Evolutionary conservation across 2,797 vertebrate genomes (phyloP), one percentile per base, ranked within the genome.

Genomic region (Tarsius wallacei): DNA sequence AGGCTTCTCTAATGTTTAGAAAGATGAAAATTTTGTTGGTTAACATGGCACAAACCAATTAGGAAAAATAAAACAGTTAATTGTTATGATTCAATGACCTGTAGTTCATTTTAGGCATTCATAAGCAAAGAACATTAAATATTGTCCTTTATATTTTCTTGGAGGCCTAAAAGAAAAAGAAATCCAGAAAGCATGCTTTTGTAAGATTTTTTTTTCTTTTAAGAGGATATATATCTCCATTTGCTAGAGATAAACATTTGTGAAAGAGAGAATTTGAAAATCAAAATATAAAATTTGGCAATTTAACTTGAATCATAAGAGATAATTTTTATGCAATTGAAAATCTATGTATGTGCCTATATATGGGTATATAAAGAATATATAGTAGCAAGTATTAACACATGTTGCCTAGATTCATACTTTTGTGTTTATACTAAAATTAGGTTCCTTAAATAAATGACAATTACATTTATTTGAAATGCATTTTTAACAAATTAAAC

Each of bases 1-100:
- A 93, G 26, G 15, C 12, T 93, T 96, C 15, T 57, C 26, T 74
- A 85, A 74, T 77, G 13, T 87, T 61, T 33, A 93, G 21, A 15
- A 93, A 86, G 63, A 76, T 80, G 36, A 53, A 55, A 87, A 81
- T 90, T 94, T 59, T 84, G 31, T 26, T 90, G 31, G 81, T 96
- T 78, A 92, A 77, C 21, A 68, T 59, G 42, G 4, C 24, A 80
- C 11, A 85, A 36, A 70, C 5, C 47, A 95, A 94, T 87, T 74
- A 76, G 57, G n/a, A 85, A 86, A 91, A 77, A 90, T 12, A 89
- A 78, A 78, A 74, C 14, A 59, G 47, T 47, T 94, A 70, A 94
- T 81, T 86, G n/a, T 71, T 73, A 31, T 83, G 22, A 88, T 73
- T 95, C 59, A 76, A 31, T 71, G 49, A 92, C 57, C 24, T 77